These are phyloP conservation scores for Luperina nickerlii DNA, from an alignment of 2,888 invertebrate genomes.

Conservation along the genomic window DNA sequence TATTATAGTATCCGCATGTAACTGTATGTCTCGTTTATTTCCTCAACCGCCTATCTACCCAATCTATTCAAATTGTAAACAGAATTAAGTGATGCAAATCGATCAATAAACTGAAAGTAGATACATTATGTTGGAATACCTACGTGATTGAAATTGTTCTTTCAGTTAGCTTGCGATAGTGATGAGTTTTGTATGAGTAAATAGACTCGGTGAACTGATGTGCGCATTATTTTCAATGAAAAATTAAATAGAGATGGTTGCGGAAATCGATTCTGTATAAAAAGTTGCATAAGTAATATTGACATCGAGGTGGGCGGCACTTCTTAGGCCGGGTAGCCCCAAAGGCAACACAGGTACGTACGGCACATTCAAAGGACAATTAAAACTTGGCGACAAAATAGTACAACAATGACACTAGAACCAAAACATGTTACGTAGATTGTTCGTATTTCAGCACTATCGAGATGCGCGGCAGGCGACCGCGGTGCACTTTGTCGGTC, in stretches of 20 bases:
- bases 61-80: slow-evolving; percentile 41
- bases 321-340: slow-evolving; percentile 52
- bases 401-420: slow-evolving; percentile 81
- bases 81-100: slow-evolving; percentile 43
- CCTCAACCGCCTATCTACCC: slow-evolving; percentile 1
- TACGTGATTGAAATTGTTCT: slow-evolving; percentile 14
- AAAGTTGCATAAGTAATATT: slow-evolving; percentile 38
- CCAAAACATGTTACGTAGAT: slow-evolving; percentile 86
- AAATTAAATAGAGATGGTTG: slow-evolving; percentile 41
- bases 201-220: neutral
- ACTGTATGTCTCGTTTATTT: slow-evolving; percentile 35
- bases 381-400: slow-evolving; percentile 79
- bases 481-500: slow-evolving; percentile 82
- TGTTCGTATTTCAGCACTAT: slow-evolving; percentile 88
- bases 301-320: slow-evolving; percentile 48
- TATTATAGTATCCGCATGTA: neutral
- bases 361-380: slow-evolving; percentile 78
- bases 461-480: slow-evolving; percentile 79
- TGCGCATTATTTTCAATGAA: slow-evolving; percentile 18
- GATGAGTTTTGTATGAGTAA: slow-evolving; percentile 15
- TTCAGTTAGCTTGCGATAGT: slow-evolving; percentile 14
- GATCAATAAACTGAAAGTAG: slow-evolving; percentile 34
- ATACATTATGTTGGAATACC: slow-evolving; percentile 6
- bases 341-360: slow-evolving; percentile 69
- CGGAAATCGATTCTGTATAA: slow-evolving; percentile 32